Evolutionary conservation across 2,888 invertebrate genomes (phyloP).

Genomic region (Drosophila meridiana): DNA sequence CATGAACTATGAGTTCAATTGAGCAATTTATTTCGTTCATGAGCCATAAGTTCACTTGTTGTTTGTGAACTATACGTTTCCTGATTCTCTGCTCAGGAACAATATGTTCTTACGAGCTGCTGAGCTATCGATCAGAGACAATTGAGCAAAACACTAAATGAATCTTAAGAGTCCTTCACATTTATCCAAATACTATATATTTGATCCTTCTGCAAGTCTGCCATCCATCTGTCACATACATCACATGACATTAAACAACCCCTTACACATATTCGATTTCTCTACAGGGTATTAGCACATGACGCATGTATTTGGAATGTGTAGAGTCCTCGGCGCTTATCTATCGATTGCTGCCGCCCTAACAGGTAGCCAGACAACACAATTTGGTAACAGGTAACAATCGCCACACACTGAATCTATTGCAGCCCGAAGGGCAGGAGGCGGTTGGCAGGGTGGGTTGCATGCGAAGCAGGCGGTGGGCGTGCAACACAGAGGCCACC

Average conservation of each 20-base stretch:
- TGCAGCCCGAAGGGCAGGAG: background rate
- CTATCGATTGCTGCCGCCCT: constrained; percentile 18
- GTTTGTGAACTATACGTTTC: too few species aligned
- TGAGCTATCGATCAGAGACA: too few species aligned
- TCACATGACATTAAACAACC: background rate
- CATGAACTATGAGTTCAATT: too few species aligned
- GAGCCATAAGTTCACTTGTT: too few species aligned
- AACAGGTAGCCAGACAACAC: constrained; percentile 18
- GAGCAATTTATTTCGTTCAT: too few species aligned
- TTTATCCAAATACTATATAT: background rate
- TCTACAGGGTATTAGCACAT: constrained; percentile 16
- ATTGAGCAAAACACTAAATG: too few species aligned
- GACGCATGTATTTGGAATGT: constrained; percentile 53
- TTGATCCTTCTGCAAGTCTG: background rate
- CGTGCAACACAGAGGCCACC: constrained; percentile 47
- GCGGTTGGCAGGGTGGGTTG: background rate
- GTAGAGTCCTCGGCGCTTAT: constrained; percentile 20
- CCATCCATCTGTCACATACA: background rate
- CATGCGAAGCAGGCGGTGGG: background rate
- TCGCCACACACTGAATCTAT: background rate
- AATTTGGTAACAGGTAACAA: constrained; percentile 34
- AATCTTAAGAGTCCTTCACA: background rate
- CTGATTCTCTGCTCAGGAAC: too few species aligned
- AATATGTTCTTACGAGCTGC: too few species aligned
- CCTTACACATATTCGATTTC: background rate